A percentile compares a stretch with the other conserved stretches of the same genome.
Evolutionary conservation across 23 tunicate species (phyloP).

Genomic region (Botrylloides violaceus): DNA sequence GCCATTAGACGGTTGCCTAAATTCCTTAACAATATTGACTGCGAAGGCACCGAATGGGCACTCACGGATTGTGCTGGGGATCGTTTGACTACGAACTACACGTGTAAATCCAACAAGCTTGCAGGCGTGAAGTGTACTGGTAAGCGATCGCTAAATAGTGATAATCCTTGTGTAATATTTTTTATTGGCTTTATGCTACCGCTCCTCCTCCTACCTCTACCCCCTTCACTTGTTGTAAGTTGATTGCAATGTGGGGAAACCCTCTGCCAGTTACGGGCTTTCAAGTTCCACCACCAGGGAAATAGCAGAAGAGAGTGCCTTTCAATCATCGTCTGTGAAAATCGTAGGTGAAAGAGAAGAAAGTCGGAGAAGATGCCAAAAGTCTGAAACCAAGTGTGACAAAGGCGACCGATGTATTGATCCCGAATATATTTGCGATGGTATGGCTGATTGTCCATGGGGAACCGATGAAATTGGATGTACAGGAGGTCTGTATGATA

Average conservation of each 20-base stretch:
- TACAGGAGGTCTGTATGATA: conserved; percentile 7
- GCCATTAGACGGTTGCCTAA: conserved; percentile 20
- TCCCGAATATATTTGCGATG: conserved; percentile 55
- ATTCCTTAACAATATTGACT: conserved; percentile 15
- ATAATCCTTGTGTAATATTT: no score
- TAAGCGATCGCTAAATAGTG: conserved; percentile 5
- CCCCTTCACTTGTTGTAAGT: no score
- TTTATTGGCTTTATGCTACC: no score
- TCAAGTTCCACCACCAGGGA: no score
- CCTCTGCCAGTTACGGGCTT: no score
- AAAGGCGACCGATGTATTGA: conserved; percentile 39
- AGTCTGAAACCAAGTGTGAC: conserved; percentile 23
- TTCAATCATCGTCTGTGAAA: no score
- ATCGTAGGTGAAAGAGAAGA: no score
- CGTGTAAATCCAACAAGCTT: conserved; percentile 20
- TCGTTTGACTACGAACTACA: neutral
- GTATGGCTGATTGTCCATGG: conserved; percentile 89
- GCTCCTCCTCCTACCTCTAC: no score
- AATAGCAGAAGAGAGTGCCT: no score
- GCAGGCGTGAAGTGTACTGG: conserved; percentile 71
- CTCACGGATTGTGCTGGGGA: conserved; percentile 48
- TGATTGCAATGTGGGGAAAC: no score
- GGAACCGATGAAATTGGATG: conserved; percentile 84
- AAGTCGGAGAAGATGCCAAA: conserved; percentile 4
- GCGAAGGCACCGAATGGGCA: conserved; percentile 38